Base-by-base conservation (phyloP, 2,888 invertebrate species). In the Argyra leucocephala region DNA sequence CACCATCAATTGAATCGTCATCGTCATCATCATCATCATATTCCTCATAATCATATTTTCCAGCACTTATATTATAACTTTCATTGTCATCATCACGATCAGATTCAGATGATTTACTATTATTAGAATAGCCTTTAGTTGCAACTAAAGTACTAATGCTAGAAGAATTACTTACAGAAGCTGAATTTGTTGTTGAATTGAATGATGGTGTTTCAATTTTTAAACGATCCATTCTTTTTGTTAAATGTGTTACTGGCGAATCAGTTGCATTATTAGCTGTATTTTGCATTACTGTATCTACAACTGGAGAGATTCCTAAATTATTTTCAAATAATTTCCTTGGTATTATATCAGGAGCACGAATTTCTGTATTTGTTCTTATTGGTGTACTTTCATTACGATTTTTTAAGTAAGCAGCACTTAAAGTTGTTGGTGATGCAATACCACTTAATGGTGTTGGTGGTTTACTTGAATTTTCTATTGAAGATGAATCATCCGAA, bases 271-370 rank as follows among this genome's bases (percentile, higher is more conserved):
- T 64, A 58, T 65, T 67, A 65, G 67, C 67, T 64, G 57, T 57
- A 58, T 65, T 65, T 66, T 69, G 66, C 63, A 12, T 37, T 37
- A 5, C 48, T 15, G 48, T 18, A n/a, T 48, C 15, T 18, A 48
- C n/a, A 48, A 48, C 48, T 48, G 48, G 48, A 5, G 48, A 48
- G 2, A 48, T 48, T 48, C 48, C 23, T 23, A 61, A 26, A 26
- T 57, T 9, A 24, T 26, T 48, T 24, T 69, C 70, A 62, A 71
- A 65, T 66, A 74, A 73, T 61, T 75, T 72, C 22, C 76, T 79
- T 62, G 81, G 75, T 67, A 83, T 81, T 64, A 83, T 76, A 73
- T 83, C 83, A 15, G 83, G 82, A 7, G 81, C 80, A 73, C 57
- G 63, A n/a, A 24, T 9, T 63, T 26, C 12, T 62, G 65, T 18